Base-by-base conservation (phyloP, 2,797 vertebrate species). In the Siniperca undulata region DNA sequence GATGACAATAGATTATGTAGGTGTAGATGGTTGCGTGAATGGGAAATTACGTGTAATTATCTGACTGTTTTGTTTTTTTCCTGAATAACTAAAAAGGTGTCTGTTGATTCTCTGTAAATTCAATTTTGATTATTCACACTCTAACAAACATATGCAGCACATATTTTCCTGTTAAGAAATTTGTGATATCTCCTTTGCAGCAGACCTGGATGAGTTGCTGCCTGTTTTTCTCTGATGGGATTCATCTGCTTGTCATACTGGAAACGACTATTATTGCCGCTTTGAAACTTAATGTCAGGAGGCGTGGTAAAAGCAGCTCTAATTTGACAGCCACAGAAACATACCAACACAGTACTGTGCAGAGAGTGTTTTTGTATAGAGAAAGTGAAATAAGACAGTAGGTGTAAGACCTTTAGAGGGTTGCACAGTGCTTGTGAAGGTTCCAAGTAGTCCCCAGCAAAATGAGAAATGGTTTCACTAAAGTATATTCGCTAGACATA, bases 171-270 rank as follows among this genome's bases (percentile, higher is more conserved):
- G 5, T 59, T 22, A n/a, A 36, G 46, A 9, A 10, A 13, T 11
- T 19, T 13, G 14, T n/a, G 67, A 19, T 19, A 22, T 42, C 20
- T 8, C 1, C 24, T 19, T 10, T 13, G 16, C 2, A 58, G 17
- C 3, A 27, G 38, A 62, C 58, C 24, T 5, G 48, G 46, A 67
- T 70, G 1, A 44, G 79, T 77, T n/a, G 1, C 65, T 56, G 52
- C 81, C 40, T 76, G 76, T 48, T 64, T 44, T 40, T 42, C 12
- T 66, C 46, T 72, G 61, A 3, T 61, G 55, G 53, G 40, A 19
- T 36, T 78, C 58, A 58, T 52, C 34, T 8, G 7, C 55, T 22
- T 38, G 60, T 70, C 62, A 55, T 8, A 62, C 68, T 67, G 40
- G 56, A 74, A 70, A 68, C 1, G 10, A 74, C 70, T 62, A 55